Base-by-base conservation (phyloP, 2,113 vertebrate genomes). In the Otis tarda region DNA sequence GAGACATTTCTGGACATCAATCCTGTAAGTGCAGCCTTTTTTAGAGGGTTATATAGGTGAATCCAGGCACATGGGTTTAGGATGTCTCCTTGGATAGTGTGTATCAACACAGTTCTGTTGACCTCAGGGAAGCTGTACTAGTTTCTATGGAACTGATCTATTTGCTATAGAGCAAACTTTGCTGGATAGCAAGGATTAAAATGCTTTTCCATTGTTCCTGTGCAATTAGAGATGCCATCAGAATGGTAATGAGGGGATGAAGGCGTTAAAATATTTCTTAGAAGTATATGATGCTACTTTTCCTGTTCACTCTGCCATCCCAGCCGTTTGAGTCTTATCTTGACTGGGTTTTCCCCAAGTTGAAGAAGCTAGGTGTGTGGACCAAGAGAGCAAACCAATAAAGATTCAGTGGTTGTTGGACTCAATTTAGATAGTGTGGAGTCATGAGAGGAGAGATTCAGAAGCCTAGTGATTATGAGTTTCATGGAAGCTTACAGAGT, bases 1-100 rank as follows among this genome's bases (percentile, higher is more conserved):
- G 97, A 99, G 97, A 99, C 99, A 0, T 90, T 97, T 82, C 96
- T 99, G 59, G 99, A 99, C 75, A 97, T 99, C 85, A 98, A 99
- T 90, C 99, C 99, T 43, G 99, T 99, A 98, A 92, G 98, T 98
- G 96, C 43, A 61, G 41, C n/a, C 16, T 76, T 83, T 87, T 64
- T 22, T 12, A 28, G 65, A 52, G 67, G 35, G 24, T 55, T 68
- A 23, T 53, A 1, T 11, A 13, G 49, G 33, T 39, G 63, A 76
- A 52, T 82, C 28, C 47, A 43, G 47, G 56, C 56, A 47, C 2
- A 1, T 45, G 35, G n/a, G 5, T 61, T 67, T 74, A 82, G 70
- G 39, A 61, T 49, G 21, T 20, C 24, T 53, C 39, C 59, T 74
- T 41, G 41, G 4, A 4, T 81, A 30, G 14, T n/a, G 52, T 17